Base-by-base conservation (phyloP, 2,113 vertebrate species). In the Ptilonorhynchus violaceus region DNA sequence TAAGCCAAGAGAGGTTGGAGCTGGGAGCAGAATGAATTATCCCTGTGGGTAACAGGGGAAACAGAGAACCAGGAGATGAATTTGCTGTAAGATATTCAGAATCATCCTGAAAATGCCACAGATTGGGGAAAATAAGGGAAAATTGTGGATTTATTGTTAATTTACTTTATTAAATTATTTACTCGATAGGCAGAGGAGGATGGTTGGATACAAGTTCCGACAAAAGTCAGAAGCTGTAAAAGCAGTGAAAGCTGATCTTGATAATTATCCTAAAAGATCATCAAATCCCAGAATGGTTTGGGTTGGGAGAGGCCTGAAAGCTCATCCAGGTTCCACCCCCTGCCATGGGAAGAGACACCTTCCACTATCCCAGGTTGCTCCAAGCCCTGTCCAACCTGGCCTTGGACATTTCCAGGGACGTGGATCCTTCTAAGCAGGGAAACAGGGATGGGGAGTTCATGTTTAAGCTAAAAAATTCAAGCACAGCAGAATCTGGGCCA, bases 341-440 rank as follows among this genome's bases (percentile, higher is more conserved):
- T 4, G 25, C 31, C 44, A 47, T 5, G 30, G 14, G 15, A 64
- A 69, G 55, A 39, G 47, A 39, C 63, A 60, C 15, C 10, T 69
- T 0, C 74, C 62, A 41, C 7, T 2, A 0, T 17, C 24, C 66
- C 75, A 56, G n/a, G 24, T 0, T 31, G 41, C 58, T 88, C 85
- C 81, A 37, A 52, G 4, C 17, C 46, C 44, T 0, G 2, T 60
- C 64, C 74, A 78, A 0, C 41, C 42, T 13, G 21, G 35, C 31
- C 58, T 35, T 2, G 50, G 50, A 1, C 42, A 88, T 15, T 10
- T 2, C 30, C 75, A 79, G 58, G 30, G 49, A 55, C 31, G 41
- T 35, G 41, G 52, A 20, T 1, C 14, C 37, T 33, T 42, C 25
- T 6, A 4, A 25, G 44, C 4, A 50, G 25, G 6, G 62, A 67